A percentile compares a stretch with the other conserved stretches of the same genome.
These are phyloP conservation scores for Cyclina sinensis DNA, from an alignment of 1,140 invertebrate species.

Conservation along the genomic window DNA sequence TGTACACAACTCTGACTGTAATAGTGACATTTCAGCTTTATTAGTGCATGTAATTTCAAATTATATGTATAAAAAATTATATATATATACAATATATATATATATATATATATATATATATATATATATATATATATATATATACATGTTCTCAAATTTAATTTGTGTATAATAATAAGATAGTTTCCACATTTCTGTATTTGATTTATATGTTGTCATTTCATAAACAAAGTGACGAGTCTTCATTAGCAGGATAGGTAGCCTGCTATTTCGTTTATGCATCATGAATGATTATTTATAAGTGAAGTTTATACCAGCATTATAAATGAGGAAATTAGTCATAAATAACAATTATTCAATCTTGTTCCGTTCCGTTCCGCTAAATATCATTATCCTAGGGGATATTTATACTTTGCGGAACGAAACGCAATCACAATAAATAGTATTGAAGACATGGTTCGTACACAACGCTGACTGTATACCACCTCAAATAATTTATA, in stretches of 20 bases:
- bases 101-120: no score
- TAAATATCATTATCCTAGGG: constrained; percentile 3
- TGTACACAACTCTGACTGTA: constrained; percentile 22
- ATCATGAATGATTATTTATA: neutral
- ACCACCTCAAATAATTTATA: no score
- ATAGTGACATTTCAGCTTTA: constrained; percentile 11
- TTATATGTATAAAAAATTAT: neutral
- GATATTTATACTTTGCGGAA: no score
- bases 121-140: no score
- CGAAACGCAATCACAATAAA: no score
- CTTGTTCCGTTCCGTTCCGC: constrained; percentile 2
- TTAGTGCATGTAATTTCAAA: neutral
- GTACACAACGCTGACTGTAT: no score
- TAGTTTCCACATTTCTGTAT: constrained; percentile 7
- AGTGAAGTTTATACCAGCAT: constrained; percentile 1
- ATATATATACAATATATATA: no score
- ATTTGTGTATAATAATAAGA: no score
- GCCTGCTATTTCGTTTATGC: neutral
- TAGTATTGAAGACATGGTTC: no score
- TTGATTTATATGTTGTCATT: neutral
- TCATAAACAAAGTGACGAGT: neutral
- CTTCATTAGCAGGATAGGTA: neutral
- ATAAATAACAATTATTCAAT: constrained; percentile 8
- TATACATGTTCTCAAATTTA: no score
- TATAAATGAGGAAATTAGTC: neutral